A percentile compares a stretch with the other conserved stretches of the same genome.
phyloP scores from a whole-genome alignment of 64 coral and sea anemone species.

The Montipora sp. region DNA sequence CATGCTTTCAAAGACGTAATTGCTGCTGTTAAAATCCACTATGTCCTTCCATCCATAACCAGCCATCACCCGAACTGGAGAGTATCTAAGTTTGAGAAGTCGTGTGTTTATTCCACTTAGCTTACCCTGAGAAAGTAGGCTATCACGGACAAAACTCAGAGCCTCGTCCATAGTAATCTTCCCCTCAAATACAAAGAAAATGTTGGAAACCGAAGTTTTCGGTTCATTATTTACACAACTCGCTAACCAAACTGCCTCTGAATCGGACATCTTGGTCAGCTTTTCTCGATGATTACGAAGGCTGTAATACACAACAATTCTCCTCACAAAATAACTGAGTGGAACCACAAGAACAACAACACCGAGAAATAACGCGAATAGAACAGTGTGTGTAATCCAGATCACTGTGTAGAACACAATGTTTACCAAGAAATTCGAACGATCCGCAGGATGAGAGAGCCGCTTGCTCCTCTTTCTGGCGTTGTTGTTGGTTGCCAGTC shows the following conservation, averaged over 20 bases:
- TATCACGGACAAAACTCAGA: slow-evolving; percentile 55
- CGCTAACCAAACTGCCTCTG: slow-evolving; percentile 73
- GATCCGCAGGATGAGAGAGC: slow-evolving; percentile 76
- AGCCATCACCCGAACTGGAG: slow-evolving; percentile 39
- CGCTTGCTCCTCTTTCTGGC: slow-evolving; percentile 51
- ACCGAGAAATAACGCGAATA: slow-evolving; percentile 71
- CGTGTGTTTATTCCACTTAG: slow-evolving; percentile 19
- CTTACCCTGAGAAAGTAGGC: slow-evolving; percentile 63
- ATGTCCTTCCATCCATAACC: slow-evolving; percentile 81
- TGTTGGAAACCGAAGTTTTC: slow-evolving; percentile 39
- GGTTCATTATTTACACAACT: slow-evolving; percentile 37
- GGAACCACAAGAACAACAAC: slow-evolving; percentile 58
- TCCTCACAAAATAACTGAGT: slow-evolving; percentile 57
- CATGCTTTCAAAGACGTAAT: slow-evolving; percentile 36
- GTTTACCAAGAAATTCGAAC: slow-evolving; percentile 61
- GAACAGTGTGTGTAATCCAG: slow-evolving; percentile 58
- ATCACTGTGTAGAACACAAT: slow-evolving; percentile 21
- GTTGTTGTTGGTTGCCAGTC: slow-evolving; percentile 3
- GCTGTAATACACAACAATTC: slow-evolving; percentile 55
- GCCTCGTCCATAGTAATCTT: slow-evolving; percentile 59
- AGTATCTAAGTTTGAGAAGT: slow-evolving; percentile 71
- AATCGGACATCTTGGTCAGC: slow-evolving; percentile 55
- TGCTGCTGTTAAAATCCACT: slow-evolving; percentile 50
- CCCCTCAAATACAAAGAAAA: slow-evolving; percentile 86
- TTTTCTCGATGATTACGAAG: slow-evolving; percentile 55